These are phyloP conservation scores for Euphonia xanthogaster DNA, from an alignment of 2,797 vertebrate genomes.

Conservation along the genomic window DNA sequence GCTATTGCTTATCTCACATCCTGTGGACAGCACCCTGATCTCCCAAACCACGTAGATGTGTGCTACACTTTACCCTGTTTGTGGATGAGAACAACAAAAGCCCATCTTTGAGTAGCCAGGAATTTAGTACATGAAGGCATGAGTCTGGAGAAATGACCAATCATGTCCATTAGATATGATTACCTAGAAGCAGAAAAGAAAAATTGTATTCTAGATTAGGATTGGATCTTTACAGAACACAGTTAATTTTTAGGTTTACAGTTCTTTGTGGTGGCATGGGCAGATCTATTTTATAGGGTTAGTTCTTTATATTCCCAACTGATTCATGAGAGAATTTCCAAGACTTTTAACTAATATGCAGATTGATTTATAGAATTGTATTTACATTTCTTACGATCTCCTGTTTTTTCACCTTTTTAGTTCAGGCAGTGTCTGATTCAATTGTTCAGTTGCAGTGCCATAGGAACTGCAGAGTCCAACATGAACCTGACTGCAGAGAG, in stretches of 20 bases:
- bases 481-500: constrained; percentile 75
- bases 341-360: background rate
- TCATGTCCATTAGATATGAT: background rate
- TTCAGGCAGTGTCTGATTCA: constrained; percentile 87
- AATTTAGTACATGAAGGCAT: background rate
- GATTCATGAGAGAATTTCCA: background rate
- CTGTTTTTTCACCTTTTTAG: constrained; percentile 66
- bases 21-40: background rate
- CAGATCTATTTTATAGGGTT: background rate
- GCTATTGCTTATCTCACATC: background rate
- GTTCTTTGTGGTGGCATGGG: background rate
- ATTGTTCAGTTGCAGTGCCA: constrained; percentile 75
- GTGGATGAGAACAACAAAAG: background rate
- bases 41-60: background rate
- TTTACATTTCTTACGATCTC: background rate
- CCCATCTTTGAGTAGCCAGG: background rate
- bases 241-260: background rate
- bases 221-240: background rate
- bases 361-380: background rate
- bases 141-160: background rate
- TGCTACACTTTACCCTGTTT: background rate
- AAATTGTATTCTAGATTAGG: background rate
- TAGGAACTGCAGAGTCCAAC: constrained; percentile 65
- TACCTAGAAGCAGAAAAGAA: background rate
- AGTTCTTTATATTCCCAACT: background rate